These are phyloP conservation scores for Lithobates sylvaticus DNA, from an alignment of 2,797 vertebrate species.

Conservation along the genomic window DNA sequence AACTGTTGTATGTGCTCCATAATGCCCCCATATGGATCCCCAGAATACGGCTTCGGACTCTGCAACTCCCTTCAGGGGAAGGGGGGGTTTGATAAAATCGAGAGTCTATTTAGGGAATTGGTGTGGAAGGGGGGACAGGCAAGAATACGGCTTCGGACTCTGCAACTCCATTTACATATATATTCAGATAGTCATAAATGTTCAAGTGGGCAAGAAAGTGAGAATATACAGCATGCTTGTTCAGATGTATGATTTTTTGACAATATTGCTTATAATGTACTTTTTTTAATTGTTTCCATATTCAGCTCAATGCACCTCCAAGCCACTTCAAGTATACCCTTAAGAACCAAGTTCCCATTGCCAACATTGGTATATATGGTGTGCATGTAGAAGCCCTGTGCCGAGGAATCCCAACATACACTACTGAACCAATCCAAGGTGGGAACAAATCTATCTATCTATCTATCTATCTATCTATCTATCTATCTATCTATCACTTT, in stretches of 20 bases:
- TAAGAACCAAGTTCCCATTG: constrained; percentile 26
- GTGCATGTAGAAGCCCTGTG: constrained; percentile 59
- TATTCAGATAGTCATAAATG: too few relatives aligned
- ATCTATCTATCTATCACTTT: constrained; percentile 13
- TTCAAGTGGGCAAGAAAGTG: too few relatives aligned
- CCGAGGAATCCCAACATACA: constrained; percentile 62
- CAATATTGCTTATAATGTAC: not conserved
- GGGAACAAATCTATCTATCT: constrained; percentile 1
- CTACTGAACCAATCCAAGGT: constrained; percentile 63
- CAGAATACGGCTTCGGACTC: too few relatives aligned
- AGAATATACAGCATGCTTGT: too few relatives aligned
- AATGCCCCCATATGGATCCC: too few relatives aligned
- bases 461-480: constrained; percentile 12
- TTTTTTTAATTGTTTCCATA: not conserved
- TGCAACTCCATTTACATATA: too few relatives aligned
- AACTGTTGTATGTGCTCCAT: too few relatives aligned
- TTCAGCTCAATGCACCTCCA: not conserved
- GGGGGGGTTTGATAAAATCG: too few relatives aligned
- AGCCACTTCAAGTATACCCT: constrained; percentile 36
- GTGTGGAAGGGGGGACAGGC: too few relatives aligned
- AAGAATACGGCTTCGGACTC: too few relatives aligned
- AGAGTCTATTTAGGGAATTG: too few relatives aligned
- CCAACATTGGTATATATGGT: constrained; percentile 61
- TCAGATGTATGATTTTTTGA: not conserved
- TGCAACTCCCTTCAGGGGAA: too few relatives aligned